A percentile compares a stretch with the other conserved stretches of the same genome.
phyloP scores from a whole-genome alignment of 2,888 invertebrate species.

The Lasioglossum vierecki region DNA sequence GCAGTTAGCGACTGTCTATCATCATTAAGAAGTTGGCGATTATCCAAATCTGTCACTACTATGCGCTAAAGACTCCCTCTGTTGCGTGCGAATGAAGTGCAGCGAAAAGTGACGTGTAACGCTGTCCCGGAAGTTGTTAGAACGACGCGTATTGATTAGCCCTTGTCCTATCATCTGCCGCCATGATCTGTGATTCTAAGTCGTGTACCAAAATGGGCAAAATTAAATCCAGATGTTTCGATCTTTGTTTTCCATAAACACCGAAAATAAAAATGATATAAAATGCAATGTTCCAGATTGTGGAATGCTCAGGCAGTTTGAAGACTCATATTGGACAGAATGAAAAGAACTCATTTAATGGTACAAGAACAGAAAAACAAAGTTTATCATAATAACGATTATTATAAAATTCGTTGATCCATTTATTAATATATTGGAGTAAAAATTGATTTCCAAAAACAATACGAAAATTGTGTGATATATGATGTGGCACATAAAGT shows the following conservation, averaged over 20 bases:
- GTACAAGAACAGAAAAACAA: too few relatives aligned
- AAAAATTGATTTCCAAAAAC: too few relatives aligned
- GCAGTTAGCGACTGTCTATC: slow-evolving; percentile 71
- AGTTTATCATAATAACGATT: too few relatives aligned
- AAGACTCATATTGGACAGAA: too few relatives aligned
- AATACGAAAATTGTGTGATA: too few relatives aligned
- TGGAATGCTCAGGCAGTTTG: background rate
- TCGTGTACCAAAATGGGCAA: background rate
- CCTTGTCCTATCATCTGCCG: background rate
- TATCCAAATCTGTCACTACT: slow-evolving; percentile 69
- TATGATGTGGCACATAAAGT: too few relatives aligned
- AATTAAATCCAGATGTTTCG: background rate
- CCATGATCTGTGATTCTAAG: background rate
- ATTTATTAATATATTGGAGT: too few relatives aligned
- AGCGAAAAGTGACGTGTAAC: slow-evolving; percentile 14
- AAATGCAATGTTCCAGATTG: background rate
- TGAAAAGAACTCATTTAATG: too few relatives aligned
- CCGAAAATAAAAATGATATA: background rate
- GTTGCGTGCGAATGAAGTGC: slow-evolving; percentile 32
- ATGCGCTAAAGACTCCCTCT: slow-evolving; percentile 52
- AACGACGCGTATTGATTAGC: slow-evolving; percentile 10
- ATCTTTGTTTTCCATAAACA: background rate
- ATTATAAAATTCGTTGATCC: too few relatives aligned
- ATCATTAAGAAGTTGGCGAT: slow-evolving; percentile 73
- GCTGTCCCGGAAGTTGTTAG: background rate